phyloP scores from a whole-genome alignment of 2,888 invertebrate genomes.

The Marasmarcha lunaedactyla region DNA sequence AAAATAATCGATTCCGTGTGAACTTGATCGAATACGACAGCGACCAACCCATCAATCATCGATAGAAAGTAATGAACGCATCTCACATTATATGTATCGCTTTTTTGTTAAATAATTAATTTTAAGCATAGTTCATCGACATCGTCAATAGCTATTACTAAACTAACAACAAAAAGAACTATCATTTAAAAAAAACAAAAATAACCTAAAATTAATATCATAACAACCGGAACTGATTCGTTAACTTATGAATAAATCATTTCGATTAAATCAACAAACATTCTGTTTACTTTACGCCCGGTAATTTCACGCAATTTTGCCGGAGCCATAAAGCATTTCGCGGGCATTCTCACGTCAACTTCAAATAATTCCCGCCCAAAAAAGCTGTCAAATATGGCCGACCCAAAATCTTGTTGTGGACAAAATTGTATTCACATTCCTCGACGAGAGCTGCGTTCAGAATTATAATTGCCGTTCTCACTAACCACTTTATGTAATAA shows the following conservation, averaged over 20 bases:
- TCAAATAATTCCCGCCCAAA: not conserved
- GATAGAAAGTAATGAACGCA: too few species aligned
- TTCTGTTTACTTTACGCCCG: not conserved
- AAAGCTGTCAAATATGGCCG: not conserved
- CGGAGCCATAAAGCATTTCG: not conserved
- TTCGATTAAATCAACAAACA: not conserved
- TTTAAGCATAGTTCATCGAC: too few species aligned
- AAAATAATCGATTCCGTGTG: too few species aligned
- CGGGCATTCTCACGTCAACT: not conserved
- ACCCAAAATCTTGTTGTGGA: constrained; percentile 1
- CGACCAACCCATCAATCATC: too few species aligned
- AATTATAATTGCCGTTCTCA: constrained; percentile 31
- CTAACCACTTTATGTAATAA: constrained; percentile 31
- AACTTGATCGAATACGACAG: too few species aligned
- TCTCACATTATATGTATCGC: too few species aligned
- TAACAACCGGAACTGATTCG: too few species aligned
- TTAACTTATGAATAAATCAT: not conserved
- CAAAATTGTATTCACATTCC: constrained; percentile 26
- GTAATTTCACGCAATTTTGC: not conserved
- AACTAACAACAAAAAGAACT: too few species aligned
- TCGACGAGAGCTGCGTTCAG: constrained; percentile 22
- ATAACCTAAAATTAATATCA: too few species aligned
- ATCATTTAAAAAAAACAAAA: too few species aligned
- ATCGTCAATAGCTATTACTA: too few species aligned
- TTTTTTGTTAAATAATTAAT: too few species aligned